Base-by-base conservation (phyloP, 1,140 invertebrate species). In the Danaus melanippus region DNA sequence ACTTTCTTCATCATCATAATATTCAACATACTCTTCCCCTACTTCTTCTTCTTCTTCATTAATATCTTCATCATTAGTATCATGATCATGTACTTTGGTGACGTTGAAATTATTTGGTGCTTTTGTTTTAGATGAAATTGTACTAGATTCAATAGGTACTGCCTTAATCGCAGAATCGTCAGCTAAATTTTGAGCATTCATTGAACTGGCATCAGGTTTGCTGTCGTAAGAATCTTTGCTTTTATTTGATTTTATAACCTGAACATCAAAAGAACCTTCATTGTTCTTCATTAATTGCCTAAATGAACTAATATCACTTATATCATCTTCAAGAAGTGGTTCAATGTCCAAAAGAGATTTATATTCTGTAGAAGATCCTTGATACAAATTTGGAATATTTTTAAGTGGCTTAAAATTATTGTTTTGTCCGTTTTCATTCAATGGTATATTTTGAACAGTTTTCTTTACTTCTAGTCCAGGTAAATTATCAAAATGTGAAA, bases 241-340 rank as follows among this genome's bases (percentile, higher is more conserved):
- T 42, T 68, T 70, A 64, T 85, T 85, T 15, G 84, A 85, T 69
- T 88, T 87, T 10, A 90, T 88, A 9, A 90, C 85, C 81, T 90
- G 71, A 0, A 90, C 89, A 67, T 89, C 88, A 67, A 81, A 87
- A 21, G 87, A 88, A 10, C 76, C 86, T 58, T 88, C 73, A 42
- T 66, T 84, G 62, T 86, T 86, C 65, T 84, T 86, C 74, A 87
- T 84, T 39, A 84, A 63, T 59, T 88, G 84, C 58, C 87, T 86
- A 50, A 88, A 88, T 9, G 87, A 79, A 58, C 71, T 79, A 15
- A 86, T 64, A 57, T 87, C 84, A 64, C 83, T 79, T 53, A 88
- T 87, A 50, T 88, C 87, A 62, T 89, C 89, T 79, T 89, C 89
- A 41, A 89, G 74, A 47, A 89, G 66, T 9, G 88, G 84, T 69